Evolutionary conservation across 2,797 vertebrate genomes (phyloP).

Genomic region (Mus spretus): DNA sequence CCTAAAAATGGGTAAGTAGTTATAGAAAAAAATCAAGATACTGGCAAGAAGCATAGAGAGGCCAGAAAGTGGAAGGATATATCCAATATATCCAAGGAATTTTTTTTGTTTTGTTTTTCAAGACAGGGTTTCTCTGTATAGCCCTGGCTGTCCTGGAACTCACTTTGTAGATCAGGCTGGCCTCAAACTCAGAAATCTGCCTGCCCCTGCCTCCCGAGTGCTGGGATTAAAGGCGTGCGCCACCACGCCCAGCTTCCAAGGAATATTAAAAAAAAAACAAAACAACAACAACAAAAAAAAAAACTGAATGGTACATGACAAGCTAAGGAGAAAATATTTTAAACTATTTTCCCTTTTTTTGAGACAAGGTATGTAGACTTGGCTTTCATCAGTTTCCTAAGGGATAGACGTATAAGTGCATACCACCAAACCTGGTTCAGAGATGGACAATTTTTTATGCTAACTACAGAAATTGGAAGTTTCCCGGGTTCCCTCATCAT

Average conservation of each 20-base stretch:
- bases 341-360: background rate
- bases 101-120: no score
- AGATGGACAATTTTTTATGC: background rate
- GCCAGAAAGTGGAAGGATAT: background rate
- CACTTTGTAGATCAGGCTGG: no score
- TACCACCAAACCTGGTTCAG: background rate
- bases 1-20: slow-evolving; percentile 9
- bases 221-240: no score
- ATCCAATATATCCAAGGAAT: background rate
- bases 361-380: background rate
- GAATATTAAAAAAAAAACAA: no score
- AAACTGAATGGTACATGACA: background rate
- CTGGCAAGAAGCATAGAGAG: background rate
- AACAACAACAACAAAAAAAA: no score
- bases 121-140: no score
- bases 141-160: no score
- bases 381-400: background rate
- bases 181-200: no score
- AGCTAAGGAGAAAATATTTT: background rate
- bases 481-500: background rate
- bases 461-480: slow-evolving; percentile 15
- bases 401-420: background rate
- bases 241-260: no score
- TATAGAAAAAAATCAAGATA: slow-evolving; percentile 28
- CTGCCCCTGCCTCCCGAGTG: no score